A percentile compares a stretch with the other conserved stretches of the same genome.
phyloP scores from a whole-genome alignment of 2,888 invertebrate species.

The Acholoe squamosa region DNA sequence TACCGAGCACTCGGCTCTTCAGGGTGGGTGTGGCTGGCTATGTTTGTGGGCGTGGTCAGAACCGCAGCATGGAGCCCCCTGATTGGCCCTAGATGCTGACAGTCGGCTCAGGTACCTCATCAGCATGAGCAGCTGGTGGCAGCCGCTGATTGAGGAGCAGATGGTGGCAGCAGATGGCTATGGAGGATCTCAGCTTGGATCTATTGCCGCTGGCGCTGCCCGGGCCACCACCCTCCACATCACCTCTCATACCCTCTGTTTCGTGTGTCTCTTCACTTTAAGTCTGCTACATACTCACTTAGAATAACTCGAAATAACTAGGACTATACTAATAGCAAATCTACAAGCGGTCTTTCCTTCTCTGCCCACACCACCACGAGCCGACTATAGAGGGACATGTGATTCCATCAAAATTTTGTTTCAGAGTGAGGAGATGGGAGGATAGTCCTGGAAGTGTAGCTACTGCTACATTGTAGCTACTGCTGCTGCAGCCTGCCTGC shows the following conservation, averaged over 20 bases:
- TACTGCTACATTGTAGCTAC: conserved; percentile 38
- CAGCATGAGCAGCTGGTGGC: conserved; percentile 51
- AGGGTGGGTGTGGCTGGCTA: background rate
- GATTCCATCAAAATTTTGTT: conserved; percentile 44
- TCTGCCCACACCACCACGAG: background rate
- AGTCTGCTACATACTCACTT: background rate
- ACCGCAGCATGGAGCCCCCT: background rate
- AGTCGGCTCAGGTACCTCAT: conserved; percentile 40
- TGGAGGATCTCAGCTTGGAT: background rate
- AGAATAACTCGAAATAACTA: no score
- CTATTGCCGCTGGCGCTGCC: background rate
- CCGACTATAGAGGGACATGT: background rate
- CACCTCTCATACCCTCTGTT: background rate
- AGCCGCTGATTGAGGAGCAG: conserved; percentile 1
- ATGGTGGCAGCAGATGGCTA: conserved; percentile 11
- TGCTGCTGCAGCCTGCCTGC: conserved; percentile 56
- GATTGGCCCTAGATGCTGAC: conserved; percentile 18
- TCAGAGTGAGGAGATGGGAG: conserved; percentile 1
- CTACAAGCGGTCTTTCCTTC: no score
- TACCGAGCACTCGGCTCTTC: background rate
- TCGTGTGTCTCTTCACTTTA: background rate
- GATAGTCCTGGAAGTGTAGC: background rate
- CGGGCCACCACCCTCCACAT: background rate
- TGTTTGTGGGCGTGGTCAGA: conserved; percentile 50
- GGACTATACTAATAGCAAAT: no score